Evolutionary conservation across 2,888 invertebrate species (phyloP), one percentile per base, ranked within the genome.

Genomic region (Bembecia ichneumoniformis): DNA sequence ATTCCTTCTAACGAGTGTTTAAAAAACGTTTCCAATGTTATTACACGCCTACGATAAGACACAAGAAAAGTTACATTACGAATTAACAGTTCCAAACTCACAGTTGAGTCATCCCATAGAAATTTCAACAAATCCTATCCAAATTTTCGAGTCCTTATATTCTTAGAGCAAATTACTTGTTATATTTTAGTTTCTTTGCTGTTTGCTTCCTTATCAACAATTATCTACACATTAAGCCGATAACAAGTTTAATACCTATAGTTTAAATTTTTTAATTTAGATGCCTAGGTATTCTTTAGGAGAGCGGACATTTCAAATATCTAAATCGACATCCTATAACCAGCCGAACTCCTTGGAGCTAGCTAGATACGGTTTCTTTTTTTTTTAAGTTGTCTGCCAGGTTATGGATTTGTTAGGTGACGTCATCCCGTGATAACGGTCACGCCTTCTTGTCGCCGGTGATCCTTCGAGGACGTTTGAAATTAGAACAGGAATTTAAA

Each of bases 371-470:
- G 9, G 5, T 28, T 28, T 9, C 9, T 28, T 9, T 28, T 28
- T 28, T 28, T 28, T 28, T 9, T 28, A 28, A 28, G 28, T 2
- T 28, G 28, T 9, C 28, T 28, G 28, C 28, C n/a, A 28, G 28
- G 9, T 28, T 40, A 3, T 14, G n/a, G 34, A 35, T 13, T 14
- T 58, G 57, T 47, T 57, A 67, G 64, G 74, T 86, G 84, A 86
- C 86, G 84, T 86, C 86, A 86, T 82, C 66, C 71, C 65, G 62
- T 73, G 81, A 81, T 82, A 82, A 76, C 77, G 73, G 65, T 70
- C 83, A 83, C 86, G 84, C 86, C 83, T 82, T 73, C 67, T 68
- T 70, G 80, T 79, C 79, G 82, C 77, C 79, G 70, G 70, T 35
- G 71, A 65, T 71, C 75, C 81, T 79, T 67, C 71, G 75, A 77